Conservation (phyloP, 2,113 vertebrate species). For the Prietella phreatophila region DNA sequence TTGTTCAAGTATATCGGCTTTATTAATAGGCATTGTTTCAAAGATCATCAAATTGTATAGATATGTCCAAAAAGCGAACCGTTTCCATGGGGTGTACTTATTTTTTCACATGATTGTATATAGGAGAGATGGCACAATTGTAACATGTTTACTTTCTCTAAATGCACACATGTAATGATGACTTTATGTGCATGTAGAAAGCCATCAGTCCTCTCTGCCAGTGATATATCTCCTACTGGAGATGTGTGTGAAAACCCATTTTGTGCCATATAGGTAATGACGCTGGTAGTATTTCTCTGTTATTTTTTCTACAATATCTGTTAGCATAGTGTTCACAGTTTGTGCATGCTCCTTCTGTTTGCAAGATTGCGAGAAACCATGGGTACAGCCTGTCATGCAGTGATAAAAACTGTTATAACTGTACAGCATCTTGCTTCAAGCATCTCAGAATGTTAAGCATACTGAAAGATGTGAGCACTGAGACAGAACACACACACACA, state of each 20-base stretch:
- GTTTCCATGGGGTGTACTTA: no score
- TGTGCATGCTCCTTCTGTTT: background rate
- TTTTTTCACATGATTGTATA: background rate
- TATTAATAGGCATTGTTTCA: no score
- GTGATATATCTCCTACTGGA: background rate
- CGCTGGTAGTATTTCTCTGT: background rate
- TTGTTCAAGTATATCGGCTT: no score
- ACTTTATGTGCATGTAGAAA: background rate
- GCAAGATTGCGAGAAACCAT: background rate
- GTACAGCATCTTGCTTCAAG: background rate
- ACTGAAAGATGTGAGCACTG: background rate
- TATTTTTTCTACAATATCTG: background rate
- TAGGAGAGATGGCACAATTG: background rate
- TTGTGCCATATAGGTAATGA: background rate
- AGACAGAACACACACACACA: background rate
- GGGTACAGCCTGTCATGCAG: background rate
- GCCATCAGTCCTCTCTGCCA: background rate
- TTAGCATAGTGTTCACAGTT: background rate
- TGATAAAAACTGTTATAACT: background rate
- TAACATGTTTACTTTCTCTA: background rate
- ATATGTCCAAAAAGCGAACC: no score
- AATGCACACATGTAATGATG: background rate
- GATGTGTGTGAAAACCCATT: background rate
- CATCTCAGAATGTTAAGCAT: background rate
- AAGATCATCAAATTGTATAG: no score